Evolutionary conservation across 2,797 vertebrate species (phyloP).

Genomic region (Parauchenoglanis punctatus): DNA sequence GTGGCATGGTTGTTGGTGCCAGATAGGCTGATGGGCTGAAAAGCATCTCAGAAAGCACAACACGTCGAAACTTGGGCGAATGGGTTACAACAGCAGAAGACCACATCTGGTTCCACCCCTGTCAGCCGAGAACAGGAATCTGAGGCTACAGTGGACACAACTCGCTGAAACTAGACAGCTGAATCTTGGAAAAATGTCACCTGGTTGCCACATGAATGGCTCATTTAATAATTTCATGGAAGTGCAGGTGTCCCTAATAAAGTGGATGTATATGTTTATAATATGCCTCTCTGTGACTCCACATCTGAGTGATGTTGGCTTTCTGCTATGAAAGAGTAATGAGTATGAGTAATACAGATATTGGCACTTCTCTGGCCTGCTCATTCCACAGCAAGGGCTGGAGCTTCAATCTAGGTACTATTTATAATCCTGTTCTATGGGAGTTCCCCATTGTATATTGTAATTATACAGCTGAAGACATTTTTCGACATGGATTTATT

Average conservation of each 20-base stretch:
- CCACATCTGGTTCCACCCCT: background rate
- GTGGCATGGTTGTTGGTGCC: background rate
- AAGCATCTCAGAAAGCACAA: background rate
- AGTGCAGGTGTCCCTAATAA: background rate
- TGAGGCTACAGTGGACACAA: background rate
- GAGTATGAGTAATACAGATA: background rate
- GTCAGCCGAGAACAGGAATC: background rate
- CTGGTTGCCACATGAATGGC: background rate
- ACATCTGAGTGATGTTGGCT: background rate
- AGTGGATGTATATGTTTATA: background rate
- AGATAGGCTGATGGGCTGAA: background rate
- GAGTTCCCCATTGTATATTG: conserved; percentile 61
- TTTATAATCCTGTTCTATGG: conserved; percentile 49
- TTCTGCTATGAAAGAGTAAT: background rate
- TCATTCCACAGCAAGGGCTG: conserved; percentile 29
- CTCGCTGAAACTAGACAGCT: background rate
- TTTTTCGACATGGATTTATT: conserved; percentile 61
- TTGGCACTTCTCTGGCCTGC: background rate
- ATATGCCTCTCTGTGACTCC: background rate
- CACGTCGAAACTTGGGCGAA: background rate
- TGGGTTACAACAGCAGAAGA: background rate
- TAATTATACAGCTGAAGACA: conserved; percentile 58
- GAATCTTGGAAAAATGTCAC: background rate
- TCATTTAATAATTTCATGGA: background rate
- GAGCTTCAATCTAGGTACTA: conserved; percentile 50